phyloP scores from a whole-genome alignment of 1,140 invertebrate species.

The Chymomyza costata region DNA sequence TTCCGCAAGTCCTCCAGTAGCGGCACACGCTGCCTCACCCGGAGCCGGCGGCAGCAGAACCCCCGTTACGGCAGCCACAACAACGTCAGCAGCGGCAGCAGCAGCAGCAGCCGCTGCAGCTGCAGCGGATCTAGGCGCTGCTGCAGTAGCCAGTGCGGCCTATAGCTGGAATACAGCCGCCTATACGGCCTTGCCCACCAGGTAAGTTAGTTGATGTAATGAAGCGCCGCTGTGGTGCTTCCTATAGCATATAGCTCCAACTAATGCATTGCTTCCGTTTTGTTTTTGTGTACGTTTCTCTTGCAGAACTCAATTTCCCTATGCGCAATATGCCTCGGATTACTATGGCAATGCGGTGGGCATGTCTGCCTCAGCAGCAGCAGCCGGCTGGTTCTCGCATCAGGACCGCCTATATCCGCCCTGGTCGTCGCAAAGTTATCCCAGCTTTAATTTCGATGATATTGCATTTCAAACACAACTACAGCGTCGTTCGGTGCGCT shows the following conservation, averaged over 20 bases:
- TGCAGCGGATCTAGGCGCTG: constrained; percentile 59
- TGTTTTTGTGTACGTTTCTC: neutral
- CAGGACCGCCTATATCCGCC: constrained; percentile 68
- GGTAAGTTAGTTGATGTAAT: constrained; percentile 62
- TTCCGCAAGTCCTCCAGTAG: constrained; percentile 51
- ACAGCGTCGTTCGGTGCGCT: constrained; percentile 78
- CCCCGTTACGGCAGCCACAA: constrained; percentile 21
- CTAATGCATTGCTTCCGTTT: constrained; percentile 3
- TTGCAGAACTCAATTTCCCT: constrained; percentile 68
- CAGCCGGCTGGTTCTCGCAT: constrained; percentile 63
- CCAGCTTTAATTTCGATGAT: constrained; percentile 67
- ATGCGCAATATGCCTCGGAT: constrained; percentile 68
- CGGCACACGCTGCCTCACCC: constrained; percentile 21
- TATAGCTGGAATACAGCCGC: constrained; percentile 64
- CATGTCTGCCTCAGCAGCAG: constrained; percentile 45
- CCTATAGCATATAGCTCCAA: neutral
- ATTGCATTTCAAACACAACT: constrained; percentile 71
- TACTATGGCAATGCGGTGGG: constrained; percentile 65
- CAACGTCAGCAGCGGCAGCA: constrained; percentile 16
- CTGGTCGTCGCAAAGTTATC: constrained; percentile 68
- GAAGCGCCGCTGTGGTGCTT: no score
- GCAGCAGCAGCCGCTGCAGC: constrained; percentile 19
- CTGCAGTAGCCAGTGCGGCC: constrained; percentile 62
- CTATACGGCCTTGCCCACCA: constrained; percentile 56
- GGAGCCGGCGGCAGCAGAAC: constrained; percentile 15